Evolutionary conservation across 2,113 vertebrate genomes (phyloP).

Genomic region (Lontra canadensis): DNA sequence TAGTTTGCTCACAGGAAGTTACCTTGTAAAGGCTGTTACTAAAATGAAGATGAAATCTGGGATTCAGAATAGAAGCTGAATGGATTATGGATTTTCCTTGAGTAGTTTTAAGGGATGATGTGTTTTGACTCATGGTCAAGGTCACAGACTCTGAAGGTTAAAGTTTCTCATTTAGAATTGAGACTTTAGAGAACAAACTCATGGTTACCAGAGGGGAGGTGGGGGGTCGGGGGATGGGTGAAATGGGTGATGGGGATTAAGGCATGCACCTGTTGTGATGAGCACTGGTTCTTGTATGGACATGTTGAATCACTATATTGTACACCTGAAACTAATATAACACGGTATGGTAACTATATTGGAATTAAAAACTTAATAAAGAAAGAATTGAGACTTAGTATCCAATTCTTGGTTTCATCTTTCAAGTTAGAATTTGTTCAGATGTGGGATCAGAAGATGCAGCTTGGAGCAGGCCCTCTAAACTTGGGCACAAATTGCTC

Average conservation of each 20-base stretch:
- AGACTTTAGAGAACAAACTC: not conserved
- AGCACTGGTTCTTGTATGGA: not conserved
- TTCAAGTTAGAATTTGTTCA: not conserved
- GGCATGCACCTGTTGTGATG: not conserved
- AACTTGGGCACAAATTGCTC: not conserved
- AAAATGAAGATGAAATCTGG: not conserved
- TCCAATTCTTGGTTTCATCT: not conserved
- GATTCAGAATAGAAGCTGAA: not conserved
- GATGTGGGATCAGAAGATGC: not conserved
- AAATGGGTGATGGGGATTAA: not conserved
- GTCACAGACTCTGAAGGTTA: not conserved
- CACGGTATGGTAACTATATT: not conserved
- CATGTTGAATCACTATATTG: not conserved
- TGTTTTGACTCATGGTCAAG: not conserved
- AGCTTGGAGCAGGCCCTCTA: not conserved
- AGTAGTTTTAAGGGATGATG: not conserved
- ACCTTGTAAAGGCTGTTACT: not conserved
- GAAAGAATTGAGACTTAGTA: not conserved
- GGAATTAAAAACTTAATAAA: not conserved
- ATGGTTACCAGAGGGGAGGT: not conserved
- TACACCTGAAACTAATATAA: not conserved
- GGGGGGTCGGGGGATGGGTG: not conserved
- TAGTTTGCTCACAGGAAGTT: not conserved
- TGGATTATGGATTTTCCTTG: not conserved
- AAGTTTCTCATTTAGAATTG: not conserved